These are phyloP conservation scores for Myiagra hebetior DNA, from an alignment of 2,113 vertebrate genomes.

Conservation along the genomic window DNA sequence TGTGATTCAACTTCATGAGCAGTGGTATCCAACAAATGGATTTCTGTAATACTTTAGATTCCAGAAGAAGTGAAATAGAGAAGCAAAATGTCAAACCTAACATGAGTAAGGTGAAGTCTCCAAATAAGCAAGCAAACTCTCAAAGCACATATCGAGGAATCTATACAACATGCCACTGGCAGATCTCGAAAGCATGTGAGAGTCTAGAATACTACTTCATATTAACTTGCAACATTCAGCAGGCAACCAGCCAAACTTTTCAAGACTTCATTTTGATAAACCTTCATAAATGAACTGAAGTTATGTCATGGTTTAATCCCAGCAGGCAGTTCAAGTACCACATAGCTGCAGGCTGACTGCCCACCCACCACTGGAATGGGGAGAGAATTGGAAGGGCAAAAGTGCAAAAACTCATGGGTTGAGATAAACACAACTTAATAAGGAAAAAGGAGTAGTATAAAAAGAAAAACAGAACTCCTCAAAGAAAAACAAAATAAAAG, in stretches of 20 bases:
- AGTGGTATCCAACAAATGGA: background rate
- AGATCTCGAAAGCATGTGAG: background rate
- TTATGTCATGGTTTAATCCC: background rate
- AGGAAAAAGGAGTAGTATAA: background rate
- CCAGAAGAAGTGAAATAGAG: background rate
- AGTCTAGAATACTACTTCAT: background rate
- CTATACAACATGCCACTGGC: background rate
- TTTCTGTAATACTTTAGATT: background rate
- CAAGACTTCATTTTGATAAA: background rate
- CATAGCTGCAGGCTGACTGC: accelerated
- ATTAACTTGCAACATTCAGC: background rate
- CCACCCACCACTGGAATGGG: background rate
- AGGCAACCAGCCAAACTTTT: background rate
- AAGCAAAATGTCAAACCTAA: background rate
- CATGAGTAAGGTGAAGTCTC: background rate
- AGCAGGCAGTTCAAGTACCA: background rate
- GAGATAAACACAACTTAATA: background rate
- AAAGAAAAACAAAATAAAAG: background rate
- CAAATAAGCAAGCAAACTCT: background rate
- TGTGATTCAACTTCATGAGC: background rate
- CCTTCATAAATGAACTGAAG: background rate
- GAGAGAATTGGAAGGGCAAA: background rate
- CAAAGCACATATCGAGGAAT: accelerated
- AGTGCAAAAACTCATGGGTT: background rate
- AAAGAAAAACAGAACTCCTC: background rate